A percentile compares a stretch with the other conserved stretches of the same genome.
phyloP scores from a whole-genome alignment of 2,888 invertebrate genomes.

The Hirtodrosophila cameraria region DNA sequence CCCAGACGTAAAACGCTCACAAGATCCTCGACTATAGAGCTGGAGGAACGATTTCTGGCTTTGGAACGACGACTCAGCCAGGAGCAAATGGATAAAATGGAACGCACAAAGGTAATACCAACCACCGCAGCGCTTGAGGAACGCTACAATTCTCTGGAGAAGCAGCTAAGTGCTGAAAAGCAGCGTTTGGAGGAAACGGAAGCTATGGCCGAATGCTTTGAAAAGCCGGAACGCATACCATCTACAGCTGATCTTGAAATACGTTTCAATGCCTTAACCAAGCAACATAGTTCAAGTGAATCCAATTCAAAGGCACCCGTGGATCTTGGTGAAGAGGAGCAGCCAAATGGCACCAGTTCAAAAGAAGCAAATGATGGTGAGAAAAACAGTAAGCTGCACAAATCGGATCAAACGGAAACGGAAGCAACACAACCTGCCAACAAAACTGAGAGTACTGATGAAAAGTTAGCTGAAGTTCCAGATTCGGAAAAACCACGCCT shows the following conservation, averaged over 20 bases:
- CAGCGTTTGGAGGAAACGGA: slow-evolving; percentile 17
- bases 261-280: slow-evolving; percentile 63
- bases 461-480: slow-evolving; percentile 2
- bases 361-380: slow-evolving; percentile 37
- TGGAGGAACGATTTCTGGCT: slow-evolving; percentile 73
- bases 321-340: slow-evolving; percentile 42
- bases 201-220: slow-evolving; percentile 1
- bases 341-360: slow-evolving; percentile 22
- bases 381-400: slow-evolving; percentile 34
- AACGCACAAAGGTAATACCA: slow-evolving; percentile 65
- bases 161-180: slow-evolving; percentile 60
- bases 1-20: slow-evolving; percentile 76
- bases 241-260: slow-evolving; percentile 68
- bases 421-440: slow-evolving; percentile 25
- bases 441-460: slow-evolving; percentile 21
- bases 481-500: slow-evolving; percentile 40
- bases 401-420: slow-evolving; percentile 19
- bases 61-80: slow-evolving; percentile 70
- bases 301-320: slow-evolving; percentile 54
- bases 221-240: slow-evolving; percentile 63
- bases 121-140: slow-evolving; percentile 66
- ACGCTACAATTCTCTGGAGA: slow-evolving; percentile 60
- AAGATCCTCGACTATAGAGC: slow-evolving; percentile 76
- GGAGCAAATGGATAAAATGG: slow-evolving; percentile 47
- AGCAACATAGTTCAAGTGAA: slow-evolving; percentile 60